These are phyloP conservation scores for Charanyca ferruginea DNA, from an alignment of 2,888 invertebrate species.

Conservation along the genomic window DNA sequence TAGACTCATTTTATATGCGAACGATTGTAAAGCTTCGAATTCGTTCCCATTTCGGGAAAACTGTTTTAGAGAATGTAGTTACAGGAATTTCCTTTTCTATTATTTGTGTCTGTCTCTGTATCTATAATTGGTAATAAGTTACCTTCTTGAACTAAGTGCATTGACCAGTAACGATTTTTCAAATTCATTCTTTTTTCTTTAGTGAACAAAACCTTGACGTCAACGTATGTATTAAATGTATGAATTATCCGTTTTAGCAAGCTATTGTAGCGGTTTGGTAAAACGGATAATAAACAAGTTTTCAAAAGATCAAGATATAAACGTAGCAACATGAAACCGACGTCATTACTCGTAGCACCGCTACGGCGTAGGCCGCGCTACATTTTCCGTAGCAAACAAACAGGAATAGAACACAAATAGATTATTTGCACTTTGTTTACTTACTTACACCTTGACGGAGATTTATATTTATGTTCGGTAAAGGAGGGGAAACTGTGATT, in stretches of 20 bases:
- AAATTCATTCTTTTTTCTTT: no score
- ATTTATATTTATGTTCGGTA: slow-evolving; percentile 37
- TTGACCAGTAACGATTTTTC: no score
- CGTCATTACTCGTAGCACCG: slow-evolving; percentile 55
- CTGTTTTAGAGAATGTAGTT: not conserved
- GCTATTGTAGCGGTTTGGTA: not conserved
- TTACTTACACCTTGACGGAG: slow-evolving; percentile 32
- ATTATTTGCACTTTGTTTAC: slow-evolving; percentile 60
- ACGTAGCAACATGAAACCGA: slow-evolving; percentile 11
- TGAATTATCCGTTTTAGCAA: not conserved
- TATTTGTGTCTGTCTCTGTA: not conserved
- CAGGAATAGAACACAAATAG: slow-evolving; percentile 54
- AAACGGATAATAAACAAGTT: slow-evolving; percentile 7
- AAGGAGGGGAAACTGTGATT: slow-evolving; percentile 23
- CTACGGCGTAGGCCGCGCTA: slow-evolving; percentile 56
- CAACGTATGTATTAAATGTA: not conserved
- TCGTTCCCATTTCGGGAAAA: not conserved
- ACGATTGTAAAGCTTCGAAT: not conserved
- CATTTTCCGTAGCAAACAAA: slow-evolving; percentile 40
- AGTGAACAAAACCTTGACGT: not conserved
- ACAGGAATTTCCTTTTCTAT: not conserved
- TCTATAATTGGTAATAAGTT: no score
- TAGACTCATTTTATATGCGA: not conserved
- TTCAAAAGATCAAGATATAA: slow-evolving; percentile 18
- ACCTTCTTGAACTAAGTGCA: no score